These are phyloP conservation scores for Helicoverpa armigera DNA, from an alignment of 1,140 invertebrate species.

Conservation along the genomic window DNA sequence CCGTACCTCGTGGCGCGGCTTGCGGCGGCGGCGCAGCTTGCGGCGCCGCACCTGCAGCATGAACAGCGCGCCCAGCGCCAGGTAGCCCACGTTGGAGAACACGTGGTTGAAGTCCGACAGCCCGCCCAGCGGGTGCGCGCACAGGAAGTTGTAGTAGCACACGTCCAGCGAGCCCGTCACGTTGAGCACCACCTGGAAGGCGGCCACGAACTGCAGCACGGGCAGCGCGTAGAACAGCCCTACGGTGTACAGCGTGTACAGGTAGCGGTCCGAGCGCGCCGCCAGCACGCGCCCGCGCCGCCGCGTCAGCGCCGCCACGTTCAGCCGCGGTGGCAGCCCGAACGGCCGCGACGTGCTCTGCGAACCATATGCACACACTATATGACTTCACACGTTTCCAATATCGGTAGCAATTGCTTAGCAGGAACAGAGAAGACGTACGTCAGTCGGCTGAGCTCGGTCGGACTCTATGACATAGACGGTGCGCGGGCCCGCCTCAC, in stretches of 20 bases:
- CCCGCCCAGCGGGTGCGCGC: conserved; percentile 92
- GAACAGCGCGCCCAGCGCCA: conserved; percentile 93
- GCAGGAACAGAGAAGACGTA: not conserved
- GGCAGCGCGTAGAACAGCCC: conserved; percentile 96
- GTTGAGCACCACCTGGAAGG: conserved; percentile 90
- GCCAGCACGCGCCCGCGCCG: conserved; percentile 87
- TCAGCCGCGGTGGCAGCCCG: conserved; percentile 90
- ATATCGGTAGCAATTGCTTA: not conserved
- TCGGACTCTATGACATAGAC: not conserved
- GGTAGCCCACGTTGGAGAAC: conserved; percentile 95
- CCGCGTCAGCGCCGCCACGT: conserved; percentile 90
- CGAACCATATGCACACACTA: not conserved
- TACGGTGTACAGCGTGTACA: conserved; percentile 93
- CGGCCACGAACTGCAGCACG: conserved; percentile 94
- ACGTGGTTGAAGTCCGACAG: conserved; percentile 95
- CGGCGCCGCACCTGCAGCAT: conserved; percentile 88
- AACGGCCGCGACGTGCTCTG: conserved; percentile 71
- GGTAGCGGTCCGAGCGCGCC: conserved; percentile 91
- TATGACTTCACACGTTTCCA: not conserved
- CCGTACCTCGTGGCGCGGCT: conserved; percentile 68
- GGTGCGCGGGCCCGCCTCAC: not conserved
- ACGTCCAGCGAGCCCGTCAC: conserved; percentile 93
- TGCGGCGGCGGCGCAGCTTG: conserved; percentile 55
- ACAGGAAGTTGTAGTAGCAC: conserved; percentile 97
- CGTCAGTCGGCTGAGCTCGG: not conserved